Percentiles rank a stretch among this genome's conserved stretches.
Evolutionary conservation across 2,113 vertebrate genomes (phyloP).

Genomic region (Coturnix japonica): DNA sequence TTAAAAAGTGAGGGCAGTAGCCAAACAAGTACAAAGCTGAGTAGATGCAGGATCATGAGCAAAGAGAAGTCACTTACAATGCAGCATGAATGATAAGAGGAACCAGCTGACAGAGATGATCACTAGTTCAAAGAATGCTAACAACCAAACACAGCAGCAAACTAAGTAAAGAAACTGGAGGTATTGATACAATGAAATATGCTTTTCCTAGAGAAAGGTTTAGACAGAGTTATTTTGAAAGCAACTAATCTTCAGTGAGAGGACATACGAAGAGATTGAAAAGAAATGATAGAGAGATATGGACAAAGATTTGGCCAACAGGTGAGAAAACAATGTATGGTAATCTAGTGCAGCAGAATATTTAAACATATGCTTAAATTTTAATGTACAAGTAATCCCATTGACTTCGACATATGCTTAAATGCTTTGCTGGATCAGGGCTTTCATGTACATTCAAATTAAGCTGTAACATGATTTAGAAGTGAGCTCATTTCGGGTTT

Average conservation of each 20-base stretch:
- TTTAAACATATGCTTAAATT: conserved; percentile 30
- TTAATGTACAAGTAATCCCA: conserved; percentile 7
- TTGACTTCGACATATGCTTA: conserved; percentile 56
- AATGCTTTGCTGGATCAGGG: conserved; percentile 37
- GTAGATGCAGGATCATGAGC: fast-evolving
- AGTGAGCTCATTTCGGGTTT: conserved; percentile 40
- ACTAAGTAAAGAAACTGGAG: not conserved
- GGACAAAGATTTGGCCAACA: not conserved
- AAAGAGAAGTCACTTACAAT: not conserved
- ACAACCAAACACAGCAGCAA: not conserved
- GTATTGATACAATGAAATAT: not conserved
- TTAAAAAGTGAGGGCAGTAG: not conserved
- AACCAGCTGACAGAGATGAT: not conserved
- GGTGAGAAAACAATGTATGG: not conserved
- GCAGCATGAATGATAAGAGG: not conserved
- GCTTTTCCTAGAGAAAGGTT: not conserved
- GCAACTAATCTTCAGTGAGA: not conserved
- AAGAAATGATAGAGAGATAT: not conserved
- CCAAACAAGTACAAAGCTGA: not conserved
- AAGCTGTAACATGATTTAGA: not conserved
- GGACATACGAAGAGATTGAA: not conserved
- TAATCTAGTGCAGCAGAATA: not conserved
- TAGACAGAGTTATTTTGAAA: not conserved
- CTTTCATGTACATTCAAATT: conserved; percentile 34
- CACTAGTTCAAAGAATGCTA: not conserved